phyloP scores from a whole-genome alignment of 2,113 vertebrate genomes.

The Zapus hudsonius region DNA sequence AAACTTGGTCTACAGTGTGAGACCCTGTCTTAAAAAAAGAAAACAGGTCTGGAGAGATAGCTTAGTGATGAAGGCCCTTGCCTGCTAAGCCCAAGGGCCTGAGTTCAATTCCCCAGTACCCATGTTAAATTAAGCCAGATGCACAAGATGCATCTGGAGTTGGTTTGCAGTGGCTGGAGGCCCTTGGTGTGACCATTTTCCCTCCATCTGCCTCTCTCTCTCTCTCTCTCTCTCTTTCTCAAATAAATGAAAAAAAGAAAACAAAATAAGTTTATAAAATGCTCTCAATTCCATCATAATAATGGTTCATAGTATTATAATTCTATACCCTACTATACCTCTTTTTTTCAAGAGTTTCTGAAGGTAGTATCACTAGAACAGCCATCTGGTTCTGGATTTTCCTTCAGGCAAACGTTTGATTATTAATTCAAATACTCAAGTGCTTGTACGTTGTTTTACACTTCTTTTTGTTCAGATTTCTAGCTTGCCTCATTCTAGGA shows the following conservation, averaged over 20 bases:
- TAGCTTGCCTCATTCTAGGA: not conserved
- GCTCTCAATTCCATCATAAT: constrained; percentile 8
- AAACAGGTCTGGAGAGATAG: not conserved
- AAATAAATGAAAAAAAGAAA: too few species aligned
- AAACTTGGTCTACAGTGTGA: not conserved
- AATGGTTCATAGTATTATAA: too few species aligned
- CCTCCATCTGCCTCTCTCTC: too few species aligned
- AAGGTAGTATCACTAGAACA: not conserved
- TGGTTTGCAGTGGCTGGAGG: too few species aligned
- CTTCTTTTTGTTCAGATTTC: not conserved
- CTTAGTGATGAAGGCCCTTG: too few species aligned
- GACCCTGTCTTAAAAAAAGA: not conserved
- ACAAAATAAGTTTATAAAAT: too few species aligned
- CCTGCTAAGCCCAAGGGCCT: too few species aligned
- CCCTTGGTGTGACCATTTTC: too few species aligned
- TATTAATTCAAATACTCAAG: constrained; percentile 7
- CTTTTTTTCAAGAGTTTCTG: not conserved
- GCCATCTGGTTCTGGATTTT: not conserved
- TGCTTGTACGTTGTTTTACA: not conserved
- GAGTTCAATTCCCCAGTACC: too few species aligned
- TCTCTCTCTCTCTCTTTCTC: too few species aligned
- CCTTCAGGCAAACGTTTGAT: constrained; percentile 13
- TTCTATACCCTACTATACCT: not conserved
- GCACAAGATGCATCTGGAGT: too few species aligned
- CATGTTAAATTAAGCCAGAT: too few species aligned